Evolutionary conservation across 2,888 invertebrate species (phyloP), one percentile per base, ranked within the genome.

Genomic region (Agrotis ipsilon): DNA sequence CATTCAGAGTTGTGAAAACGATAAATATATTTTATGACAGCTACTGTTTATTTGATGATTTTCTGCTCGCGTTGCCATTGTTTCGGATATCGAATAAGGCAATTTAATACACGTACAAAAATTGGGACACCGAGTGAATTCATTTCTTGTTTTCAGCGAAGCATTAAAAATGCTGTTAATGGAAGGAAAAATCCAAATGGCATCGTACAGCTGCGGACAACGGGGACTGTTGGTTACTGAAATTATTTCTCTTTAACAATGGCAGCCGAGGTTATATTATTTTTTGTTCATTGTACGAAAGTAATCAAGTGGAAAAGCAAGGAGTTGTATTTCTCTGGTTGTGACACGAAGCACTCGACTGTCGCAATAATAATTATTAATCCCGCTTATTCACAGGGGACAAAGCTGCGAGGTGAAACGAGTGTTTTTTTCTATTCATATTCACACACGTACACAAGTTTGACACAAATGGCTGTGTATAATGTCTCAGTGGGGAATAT

Each of bases 271-370:
- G 85, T 90, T 90, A 90, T 87, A 90, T 92, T 90, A 89, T 88
- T 90, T 90, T 92, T 92, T 90, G 89, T 89, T 87, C 86, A 90
- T 92, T 92, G 90, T 91, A 87, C 80, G 79, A 83, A 88, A 88
- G 90, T 90, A 91, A 91, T 93, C 91, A 88, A 89, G 86, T 89
- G 91, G 89, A 91, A 91, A 90, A 89, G 87, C 88, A 89, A 90
- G 88, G 86, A 90, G 87, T 89, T 87, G 84, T 87, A 86, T 84
- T 78, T 68, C 82, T 85, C 87, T 91, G 91, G 75, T 83, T 78
- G 75, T 87, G 89, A 88, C 89, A 87, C 68, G 72, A 72, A 78
- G 70, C 77, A 72, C 81, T 82, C 75, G 68, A 65, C 81, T 84
- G 87, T 84, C 78, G 82, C 76, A 86, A 83, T 87, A 86, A 88